phyloP scores from a whole-genome alignment of 2,888 invertebrate genomes.

The Chromoteleia sp. region DNA sequence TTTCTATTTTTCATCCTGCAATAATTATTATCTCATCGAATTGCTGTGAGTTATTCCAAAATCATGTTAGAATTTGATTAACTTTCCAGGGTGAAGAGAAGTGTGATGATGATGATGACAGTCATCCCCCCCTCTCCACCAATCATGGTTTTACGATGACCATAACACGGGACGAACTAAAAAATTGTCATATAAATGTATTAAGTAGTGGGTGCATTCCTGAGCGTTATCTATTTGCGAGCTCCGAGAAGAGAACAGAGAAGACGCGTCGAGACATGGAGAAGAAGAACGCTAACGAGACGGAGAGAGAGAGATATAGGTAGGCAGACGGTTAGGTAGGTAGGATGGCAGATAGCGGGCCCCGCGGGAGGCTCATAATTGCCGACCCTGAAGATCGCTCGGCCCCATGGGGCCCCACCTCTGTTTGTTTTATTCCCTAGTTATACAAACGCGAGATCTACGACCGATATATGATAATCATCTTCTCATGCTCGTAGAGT shows the following conservation, averaged over 20 bases:
- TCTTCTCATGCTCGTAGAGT: slow-evolving; percentile 63
- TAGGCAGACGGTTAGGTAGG: slow-evolving; percentile 64
- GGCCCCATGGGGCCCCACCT: slow-evolving; percentile 83
- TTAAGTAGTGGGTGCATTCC: slow-evolving; percentile 73
- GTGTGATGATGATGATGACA: slow-evolving; percentile 16
- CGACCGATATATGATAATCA: slow-evolving; percentile 84
- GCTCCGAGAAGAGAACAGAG: slow-evolving; percentile 13
- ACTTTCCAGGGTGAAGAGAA: background rate
- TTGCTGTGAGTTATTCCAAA: no score
- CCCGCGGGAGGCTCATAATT: slow-evolving; percentile 84
- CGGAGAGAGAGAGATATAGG: slow-evolving; percentile 56
- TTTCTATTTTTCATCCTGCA: no score
- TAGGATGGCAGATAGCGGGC: slow-evolving; percentile 77
- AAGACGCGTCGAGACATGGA: slow-evolving; percentile 38
- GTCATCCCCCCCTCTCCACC: background rate
- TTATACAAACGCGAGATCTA: slow-evolving; percentile 85
- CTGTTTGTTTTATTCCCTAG: slow-evolving; percentile 85
- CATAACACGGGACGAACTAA: slow-evolving; percentile 19
- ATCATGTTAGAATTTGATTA: background rate
- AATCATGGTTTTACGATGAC: slow-evolving; percentile 29
- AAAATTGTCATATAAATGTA: slow-evolving; percentile 60
- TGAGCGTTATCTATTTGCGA: slow-evolving; percentile 72
- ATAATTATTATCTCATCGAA: no score
- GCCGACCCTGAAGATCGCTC: slow-evolving; percentile 84
- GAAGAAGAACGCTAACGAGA: slow-evolving; percentile 53